Base-by-base conservation (phyloP, 2,797 vertebrate genomes). In the Thalassophryne amazonica region DNA sequence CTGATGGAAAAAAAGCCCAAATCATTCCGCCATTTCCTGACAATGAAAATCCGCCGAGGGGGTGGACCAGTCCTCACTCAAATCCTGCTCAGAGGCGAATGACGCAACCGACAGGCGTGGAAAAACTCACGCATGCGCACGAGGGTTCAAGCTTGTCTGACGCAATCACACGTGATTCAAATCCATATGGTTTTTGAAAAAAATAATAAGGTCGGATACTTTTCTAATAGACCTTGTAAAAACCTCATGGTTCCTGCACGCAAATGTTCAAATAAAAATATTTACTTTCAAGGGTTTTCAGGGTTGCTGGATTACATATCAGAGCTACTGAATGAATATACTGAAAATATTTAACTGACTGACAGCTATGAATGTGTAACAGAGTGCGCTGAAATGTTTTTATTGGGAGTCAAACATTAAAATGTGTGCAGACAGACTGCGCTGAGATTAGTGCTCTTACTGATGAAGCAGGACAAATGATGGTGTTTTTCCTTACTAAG, bases 401-500 rank as follows among this genome's bases (percentile, higher is more conserved):
- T 29, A 52, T 46, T 14, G 54, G 21, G 38, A 52, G 72, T 86
- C 53, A 79, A 80, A 69, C 73, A 84, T 86, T 77, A 78, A 66
- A 66, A 32, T 43, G 50, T 29, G 20, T 30, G 21, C 21, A 7
- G 5, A 31, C 12, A 28, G 19, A 28, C 40, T 35, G 6, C 38
- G 25, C 40, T 21, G 41, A 51, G 7, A 56, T 47, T 48, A 42
- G 60, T 34, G 21, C 37, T 61, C 19, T 33, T 14, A 17, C 19
- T 11, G 12, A 24, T 4, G 12, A 56, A 32, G 16, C 18, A 40
- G 2, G 18, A 20, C 6, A 25, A 34, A 12, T 28, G 7, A 15
- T 16, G n/a, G n/a, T n/a, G n/a, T n/a, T n/a, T n/a, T n/a, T 53
- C 5, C 8, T 8, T 20, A 18, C 57, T 13, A 23, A 19, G 22